Conservation (phyloP, 2,888 invertebrate species). For the Ypsolopha scabrella region DNA sequence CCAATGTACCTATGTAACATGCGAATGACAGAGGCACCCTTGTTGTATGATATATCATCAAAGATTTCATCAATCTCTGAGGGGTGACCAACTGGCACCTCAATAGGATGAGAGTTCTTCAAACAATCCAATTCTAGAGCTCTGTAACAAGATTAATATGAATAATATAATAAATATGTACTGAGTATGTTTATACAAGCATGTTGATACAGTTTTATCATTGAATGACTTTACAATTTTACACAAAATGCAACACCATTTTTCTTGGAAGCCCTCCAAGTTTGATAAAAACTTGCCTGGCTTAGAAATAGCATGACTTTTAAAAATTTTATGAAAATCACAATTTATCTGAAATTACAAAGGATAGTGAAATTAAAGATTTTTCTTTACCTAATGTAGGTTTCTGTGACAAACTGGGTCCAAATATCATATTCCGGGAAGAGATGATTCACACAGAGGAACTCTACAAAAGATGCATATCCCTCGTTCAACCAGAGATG, state of each 20-base stretch:
- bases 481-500: conserved; percentile 97
- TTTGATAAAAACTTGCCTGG: no score
- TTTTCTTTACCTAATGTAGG: conserved; percentile 73
- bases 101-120: conserved; percentile 95
- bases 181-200: not conserved
- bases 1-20: conserved; percentile 96
- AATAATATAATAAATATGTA: not conserved
- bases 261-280: conserved; percentile 13
- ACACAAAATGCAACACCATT: conserved; percentile 15
- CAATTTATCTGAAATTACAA: no score
- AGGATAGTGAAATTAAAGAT: not conserved
- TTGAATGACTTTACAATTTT: conserved; percentile 19
- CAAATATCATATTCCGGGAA: conserved; percentile 98
- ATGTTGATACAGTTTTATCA: conserved; percentile 10
- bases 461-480: conserved; percentile 96
- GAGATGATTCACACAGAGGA: conserved; percentile 90
- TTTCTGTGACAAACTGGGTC: conserved; percentile 95
- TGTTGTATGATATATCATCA: conserved; percentile 96
- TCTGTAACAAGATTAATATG: conserved; percentile 36
- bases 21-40: conserved; percentile 94
- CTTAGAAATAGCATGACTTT: not conserved
- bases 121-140: conserved; percentile 90
- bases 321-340: not conserved
- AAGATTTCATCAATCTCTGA: conserved; percentile 97
- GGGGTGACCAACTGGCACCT: conserved; percentile 94